Base-by-base conservation (phyloP, 2,888 invertebrate genomes). In the Apomyelois bistriatella region DNA sequence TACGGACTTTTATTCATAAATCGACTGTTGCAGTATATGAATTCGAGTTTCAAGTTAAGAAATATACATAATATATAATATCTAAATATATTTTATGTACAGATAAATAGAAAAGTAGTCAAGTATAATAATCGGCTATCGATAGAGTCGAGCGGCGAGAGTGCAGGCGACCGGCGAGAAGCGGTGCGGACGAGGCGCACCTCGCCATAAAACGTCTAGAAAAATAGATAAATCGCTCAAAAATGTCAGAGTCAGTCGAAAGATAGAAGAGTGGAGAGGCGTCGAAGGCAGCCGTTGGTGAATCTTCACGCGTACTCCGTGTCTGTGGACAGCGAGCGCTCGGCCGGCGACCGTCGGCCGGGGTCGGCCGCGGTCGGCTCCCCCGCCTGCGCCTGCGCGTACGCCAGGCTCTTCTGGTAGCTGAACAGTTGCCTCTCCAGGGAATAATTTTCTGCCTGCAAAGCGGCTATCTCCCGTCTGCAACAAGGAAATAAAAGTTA, bases 371-470 rank as follows among this genome's bases (percentile, higher is more conserved):
- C 80, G 63, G 75, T 85, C 72, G 74, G 82, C 70, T 91, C 92
- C 59, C 87, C 90, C 59, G 91, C 92, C 71, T 89, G 92, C 43
- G 94, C 93, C 78, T 94, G 94, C 47, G 94, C 94, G 68, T 92
- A 93, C 47, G 95, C 94, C 58, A 96, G 91, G 72, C 94, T 94
- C 81, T 95, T 94, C 83, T 96, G 96, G 77, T 96, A 96, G 80
- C 94, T 95, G 89, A 96, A 94, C 60, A 96, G 84, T 80, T 96
- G 95, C 64, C 95, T 91, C 84, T 96, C 96, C 69, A 96, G 89
- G 58, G 94, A 94, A 80, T 95, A 94, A 79, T 96, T 96, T 81
- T 96, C 96, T n/a, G 95, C 93, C 77, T 96, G 95, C 48, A 96
- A 90, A 9, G 94, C 94, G 59, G 93, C 91, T 60, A 96, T 95